Percentiles rank a stretch among this genome's conserved stretches.
phyloP scores from a whole-genome alignment of 2,888 invertebrate genomes.

The Leptura quadrifasciata region DNA sequence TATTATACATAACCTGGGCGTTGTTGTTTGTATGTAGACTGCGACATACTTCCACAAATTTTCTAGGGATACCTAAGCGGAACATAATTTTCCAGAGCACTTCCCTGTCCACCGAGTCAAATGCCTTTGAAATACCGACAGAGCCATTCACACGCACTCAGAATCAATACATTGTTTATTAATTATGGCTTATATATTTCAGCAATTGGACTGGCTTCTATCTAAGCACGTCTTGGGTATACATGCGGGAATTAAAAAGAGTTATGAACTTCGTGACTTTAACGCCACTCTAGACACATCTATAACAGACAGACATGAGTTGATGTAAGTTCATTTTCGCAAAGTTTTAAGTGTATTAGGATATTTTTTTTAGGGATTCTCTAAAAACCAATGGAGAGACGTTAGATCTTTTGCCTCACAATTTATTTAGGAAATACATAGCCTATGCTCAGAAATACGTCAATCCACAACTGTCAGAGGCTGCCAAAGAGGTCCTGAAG shows the following conservation, averaged over 20 bases:
- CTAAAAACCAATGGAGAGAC: constrained; percentile 79
- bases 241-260: constrained; percentile 75
- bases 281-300: constrained; percentile 28
- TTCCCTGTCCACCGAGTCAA: too few relatives aligned
- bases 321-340: constrained; percentile 25
- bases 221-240: constrained; percentile 90
- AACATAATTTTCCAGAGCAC: too few relatives aligned
- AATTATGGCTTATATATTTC: constrained; percentile 61
- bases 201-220: constrained; percentile 85
- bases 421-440: constrained; percentile 91
- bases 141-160: too few relatives aligned
- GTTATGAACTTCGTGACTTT: constrained; percentile 12
- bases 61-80: too few relatives aligned
- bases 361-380: constrained; percentile 75
- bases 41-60: too few relatives aligned
- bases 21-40: too few relatives aligned
- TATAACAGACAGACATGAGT: constrained; percentile 19
- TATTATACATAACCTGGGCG: too few relatives aligned
- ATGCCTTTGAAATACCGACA: too few relatives aligned
- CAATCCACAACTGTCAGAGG: constrained; percentile 83
- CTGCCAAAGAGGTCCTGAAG: constrained; percentile 83
- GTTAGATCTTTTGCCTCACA: constrained; percentile 84
- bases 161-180: too few relatives aligned
- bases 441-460: constrained; percentile 93
- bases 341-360: not conserved